Base-by-base conservation (phyloP, 2,888 invertebrate genomes). In the Rotaria magnacalcarata region DNA sequence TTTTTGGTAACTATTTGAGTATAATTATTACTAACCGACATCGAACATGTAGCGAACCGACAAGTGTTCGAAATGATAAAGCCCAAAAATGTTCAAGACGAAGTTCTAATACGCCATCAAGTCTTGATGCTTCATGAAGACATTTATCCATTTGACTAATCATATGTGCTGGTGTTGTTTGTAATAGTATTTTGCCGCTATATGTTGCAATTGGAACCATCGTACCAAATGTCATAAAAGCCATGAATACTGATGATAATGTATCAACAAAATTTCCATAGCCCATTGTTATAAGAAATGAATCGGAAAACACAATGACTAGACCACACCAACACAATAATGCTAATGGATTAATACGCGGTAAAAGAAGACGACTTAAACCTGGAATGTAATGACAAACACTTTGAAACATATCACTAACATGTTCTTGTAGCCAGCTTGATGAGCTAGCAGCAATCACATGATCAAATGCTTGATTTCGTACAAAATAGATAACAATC, bases 71-170 rank as follows among this genome's bases (percentile, higher is more conserved):
- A 89, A 93, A 93, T 75, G 93, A 93, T 52, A 93, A 90, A 14
- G 93, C 93, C 93, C 93, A 94, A 89, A 93, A 93, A 88, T 93
- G 92, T 88, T 93, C 93, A 88, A 93, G 92, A 87, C 93, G 90
- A 88, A 94, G 92, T 89, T 94, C 93, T 43, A 94, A 89, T 7
- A 93, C 93, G 16, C 93, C 93, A 88, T 94, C 93, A 85, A 94
- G 91, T 19, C 93, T 93, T 60, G 93, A 92, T 0, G 93, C 93
- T 89, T 93, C 93, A 54, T 93, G 90, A 54, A 93, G 89, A 86
- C 93, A 92, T 89, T 93, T 92, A 90, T 94, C 93, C 87, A 93
- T 90, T 89, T 93, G 93, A 41, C 93, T 92, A 85, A 92, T 91
- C 88, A 93, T 91, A 89, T 93, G 93, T 27, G 92, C 90, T 50